phyloP scores from a whole-genome alignment of 2,113 vertebrate genomes.

The Muntiacus muntjak region DNA sequence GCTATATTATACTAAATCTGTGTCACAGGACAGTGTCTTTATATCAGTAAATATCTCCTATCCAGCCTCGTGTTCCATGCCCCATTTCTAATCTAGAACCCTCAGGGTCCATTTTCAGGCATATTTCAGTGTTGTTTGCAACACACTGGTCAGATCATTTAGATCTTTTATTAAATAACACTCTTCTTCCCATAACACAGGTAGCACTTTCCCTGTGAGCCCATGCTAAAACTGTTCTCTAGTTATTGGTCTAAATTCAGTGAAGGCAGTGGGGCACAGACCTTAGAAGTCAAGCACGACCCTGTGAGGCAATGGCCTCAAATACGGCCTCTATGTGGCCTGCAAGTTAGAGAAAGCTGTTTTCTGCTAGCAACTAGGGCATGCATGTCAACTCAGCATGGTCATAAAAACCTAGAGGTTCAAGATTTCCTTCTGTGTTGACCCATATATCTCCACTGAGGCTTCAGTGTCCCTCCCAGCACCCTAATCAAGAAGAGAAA shows the following conservation, averaged over 20 bases:
- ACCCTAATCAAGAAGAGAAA: neutral
- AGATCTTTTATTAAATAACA: neutral
- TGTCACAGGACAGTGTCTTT: neutral
- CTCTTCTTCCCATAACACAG: neutral
- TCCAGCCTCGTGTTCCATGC: neutral
- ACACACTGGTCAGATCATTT: neutral
- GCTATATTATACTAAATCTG: neutral
- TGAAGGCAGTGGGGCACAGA: neutral
- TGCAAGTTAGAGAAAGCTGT: neutral
- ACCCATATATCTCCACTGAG: neutral
- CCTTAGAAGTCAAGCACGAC: neutral
- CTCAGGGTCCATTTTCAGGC: neutral
- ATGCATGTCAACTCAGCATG: fast-evolving
- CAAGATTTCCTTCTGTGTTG: neutral
- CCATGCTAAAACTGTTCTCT: neutral
- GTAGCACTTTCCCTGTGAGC: neutral
- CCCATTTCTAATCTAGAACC: neutral
- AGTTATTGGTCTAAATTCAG: neutral
- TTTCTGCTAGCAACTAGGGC: neutral
- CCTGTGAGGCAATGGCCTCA: neutral
- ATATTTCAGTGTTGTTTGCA: neutral
- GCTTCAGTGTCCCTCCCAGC: neutral
- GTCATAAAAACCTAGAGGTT: neutral
- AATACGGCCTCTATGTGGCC: neutral
- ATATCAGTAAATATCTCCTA: neutral